These are phyloP conservation scores for Psophia crepitans DNA, from an alignment of 2,113 vertebrate species.

Conservation along the genomic window DNA sequence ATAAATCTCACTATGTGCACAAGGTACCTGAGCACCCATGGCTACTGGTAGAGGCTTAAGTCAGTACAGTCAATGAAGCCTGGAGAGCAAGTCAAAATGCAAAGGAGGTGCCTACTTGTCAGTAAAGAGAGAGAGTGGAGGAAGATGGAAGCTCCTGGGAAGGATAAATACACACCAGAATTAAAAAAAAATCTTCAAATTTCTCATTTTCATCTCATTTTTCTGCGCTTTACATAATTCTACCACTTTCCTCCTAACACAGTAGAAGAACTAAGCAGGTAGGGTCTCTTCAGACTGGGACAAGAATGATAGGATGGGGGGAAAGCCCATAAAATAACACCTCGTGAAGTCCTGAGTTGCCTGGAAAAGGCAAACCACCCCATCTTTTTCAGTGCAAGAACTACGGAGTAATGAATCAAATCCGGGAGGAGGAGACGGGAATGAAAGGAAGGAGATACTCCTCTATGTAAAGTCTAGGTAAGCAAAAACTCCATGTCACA, in stretches of 20 bases:
- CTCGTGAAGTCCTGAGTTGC: neutral
- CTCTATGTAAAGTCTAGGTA: neutral
- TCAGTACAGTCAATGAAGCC: neutral
- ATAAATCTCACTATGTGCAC: neutral
- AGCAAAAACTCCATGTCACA: neutral
- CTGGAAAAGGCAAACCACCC: neutral
- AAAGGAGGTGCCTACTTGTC: neutral
- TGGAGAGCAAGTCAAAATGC: neutral
- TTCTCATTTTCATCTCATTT: neutral
- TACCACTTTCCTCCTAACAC: neutral
- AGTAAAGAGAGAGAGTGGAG: neutral
- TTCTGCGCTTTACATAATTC: neutral
- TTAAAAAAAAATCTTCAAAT: neutral
- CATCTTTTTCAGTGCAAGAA: neutral
- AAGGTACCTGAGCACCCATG: neutral
- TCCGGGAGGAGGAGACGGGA: neutral
- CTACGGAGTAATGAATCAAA: neutral
- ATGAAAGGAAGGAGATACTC: neutral
- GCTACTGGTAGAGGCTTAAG: neutral
- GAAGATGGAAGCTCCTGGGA: neutral
- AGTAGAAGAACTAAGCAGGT: neutral
- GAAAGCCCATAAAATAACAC: neutral
- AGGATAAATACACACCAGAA: neutral
- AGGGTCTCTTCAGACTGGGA: neutral
- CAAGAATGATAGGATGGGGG: neutral